Percentiles rank a stretch among this genome's conserved stretches.
Conservation (phyloP, 2,797 vertebrate species). For the Mycteria americana region DNA sequence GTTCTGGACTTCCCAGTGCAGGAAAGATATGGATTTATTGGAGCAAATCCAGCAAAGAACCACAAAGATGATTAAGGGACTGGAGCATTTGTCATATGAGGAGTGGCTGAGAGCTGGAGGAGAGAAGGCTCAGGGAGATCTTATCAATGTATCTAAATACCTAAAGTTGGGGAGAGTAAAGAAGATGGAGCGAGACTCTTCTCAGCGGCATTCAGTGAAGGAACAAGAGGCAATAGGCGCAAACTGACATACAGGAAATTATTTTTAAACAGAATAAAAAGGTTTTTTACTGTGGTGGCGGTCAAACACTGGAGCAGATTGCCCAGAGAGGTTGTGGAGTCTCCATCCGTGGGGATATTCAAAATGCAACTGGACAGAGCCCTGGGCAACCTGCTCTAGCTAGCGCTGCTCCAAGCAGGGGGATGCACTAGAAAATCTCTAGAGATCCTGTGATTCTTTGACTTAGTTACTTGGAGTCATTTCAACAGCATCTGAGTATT, state of each 20-base stretch:
- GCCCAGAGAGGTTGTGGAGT: not conserved
- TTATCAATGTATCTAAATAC: not conserved
- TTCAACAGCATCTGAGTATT: not conserved
- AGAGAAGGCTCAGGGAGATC: not conserved
- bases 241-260: not conserved
- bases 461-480: not conserved
- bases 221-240: not conserved
- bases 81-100: not conserved
- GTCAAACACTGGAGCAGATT: not conserved
- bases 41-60: not conserved
- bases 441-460: not conserved
- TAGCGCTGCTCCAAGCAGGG: not conserved
- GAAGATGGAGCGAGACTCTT: not conserved
- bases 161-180: not conserved
- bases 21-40: not conserved
- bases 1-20: not conserved
- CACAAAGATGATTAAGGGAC: not conserved
- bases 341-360: not conserved
- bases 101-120: not conserved
- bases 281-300: not conserved
- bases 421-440: not conserved
- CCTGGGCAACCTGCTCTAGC: not conserved
- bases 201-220: not conserved
- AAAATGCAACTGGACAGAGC: not conserved
- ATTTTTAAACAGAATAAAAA: not conserved